These are phyloP conservation scores for Aricia artaxerxes DNA, from an alignment of 2,888 invertebrate species.

Conservation along the genomic window DNA sequence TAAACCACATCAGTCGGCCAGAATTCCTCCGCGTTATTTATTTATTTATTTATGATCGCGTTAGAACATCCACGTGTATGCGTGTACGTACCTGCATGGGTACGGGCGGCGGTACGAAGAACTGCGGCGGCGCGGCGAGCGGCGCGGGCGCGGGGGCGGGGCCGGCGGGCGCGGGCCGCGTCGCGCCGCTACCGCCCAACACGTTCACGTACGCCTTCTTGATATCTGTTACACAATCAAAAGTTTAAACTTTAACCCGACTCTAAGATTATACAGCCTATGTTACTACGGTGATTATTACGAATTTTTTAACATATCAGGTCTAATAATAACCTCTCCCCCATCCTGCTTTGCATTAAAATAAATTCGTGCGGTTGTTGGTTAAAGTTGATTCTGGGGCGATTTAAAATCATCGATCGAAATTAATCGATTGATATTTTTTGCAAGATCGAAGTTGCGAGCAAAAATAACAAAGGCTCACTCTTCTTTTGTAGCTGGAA, in stretches of 20 bases:
- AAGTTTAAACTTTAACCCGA: background rate
- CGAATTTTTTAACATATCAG: background rate
- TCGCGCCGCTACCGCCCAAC: conserved; percentile 48
- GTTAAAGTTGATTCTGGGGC: no score
- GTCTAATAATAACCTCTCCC: no score
- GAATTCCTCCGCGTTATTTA: no score
- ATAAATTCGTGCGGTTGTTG: no score
- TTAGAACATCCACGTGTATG: background rate
- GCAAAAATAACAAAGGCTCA: conserved; percentile 62
- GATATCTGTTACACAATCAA: conserved; percentile 78
- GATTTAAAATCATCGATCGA: no score
- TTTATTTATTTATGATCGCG: no score
- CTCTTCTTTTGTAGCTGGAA: conserved; percentile 90
- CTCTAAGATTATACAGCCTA: background rate
- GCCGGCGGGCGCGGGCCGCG: conserved; percentile 63
- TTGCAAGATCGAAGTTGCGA: background rate
- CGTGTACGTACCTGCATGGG: conserved; percentile 36
- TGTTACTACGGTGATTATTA: background rate
- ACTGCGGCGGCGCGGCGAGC: conserved; percentile 58
- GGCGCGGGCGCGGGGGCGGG: conserved; percentile 62
- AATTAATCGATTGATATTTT: no score
- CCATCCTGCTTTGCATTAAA: no score
- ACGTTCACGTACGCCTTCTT: conserved; percentile 95
- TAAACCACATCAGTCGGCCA: no score
- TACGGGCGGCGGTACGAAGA: conserved; percentile 48